A percentile compares a stretch with the other conserved stretches of the same genome.
phyloP scores from a whole-genome alignment of 1,140 invertebrate genomes.

The Drosophila orena region DNA sequence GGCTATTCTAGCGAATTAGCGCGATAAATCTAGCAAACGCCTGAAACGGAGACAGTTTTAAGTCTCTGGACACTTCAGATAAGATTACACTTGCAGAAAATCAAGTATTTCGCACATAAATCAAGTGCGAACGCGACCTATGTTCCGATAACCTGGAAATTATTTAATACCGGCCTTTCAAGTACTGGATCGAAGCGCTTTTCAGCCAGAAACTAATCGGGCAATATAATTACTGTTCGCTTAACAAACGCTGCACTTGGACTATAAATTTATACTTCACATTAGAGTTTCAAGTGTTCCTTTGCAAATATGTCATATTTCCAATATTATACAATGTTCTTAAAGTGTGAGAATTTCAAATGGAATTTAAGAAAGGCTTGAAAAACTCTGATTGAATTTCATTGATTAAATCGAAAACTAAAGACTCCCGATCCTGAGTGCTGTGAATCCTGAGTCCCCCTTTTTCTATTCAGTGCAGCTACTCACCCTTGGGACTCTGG shows the following conservation, averaged over 20 bases:
- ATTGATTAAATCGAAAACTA: too few relatives aligned
- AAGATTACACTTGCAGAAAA: slow-evolving; percentile 37
- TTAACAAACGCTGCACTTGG: not conserved
- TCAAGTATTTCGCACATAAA: slow-evolving; percentile 34
- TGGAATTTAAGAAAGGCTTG: too few relatives aligned
- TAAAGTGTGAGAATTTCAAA: too few relatives aligned
- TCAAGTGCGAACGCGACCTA: slow-evolving; percentile 31
- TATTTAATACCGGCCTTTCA: slow-evolving; percentile 17
- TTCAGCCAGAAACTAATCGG: slow-evolving; percentile 2
- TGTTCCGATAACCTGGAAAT: slow-evolving; percentile 27
- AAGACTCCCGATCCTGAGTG: not conserved
- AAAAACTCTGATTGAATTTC: too few relatives aligned
- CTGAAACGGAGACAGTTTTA: slow-evolving; percentile 13
- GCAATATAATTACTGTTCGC: slow-evolving; percentile 2
- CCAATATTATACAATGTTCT: too few relatives aligned
- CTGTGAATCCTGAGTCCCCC: too few relatives aligned
- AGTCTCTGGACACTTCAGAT: slow-evolving; percentile 25
- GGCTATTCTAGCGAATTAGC: not conserved
- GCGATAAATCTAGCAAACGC: slow-evolving; percentile 13
- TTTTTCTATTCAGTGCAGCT: too few relatives aligned
- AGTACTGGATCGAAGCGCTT: slow-evolving; percentile 4
- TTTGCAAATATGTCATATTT: too few relatives aligned
- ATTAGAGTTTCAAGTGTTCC: too few relatives aligned
- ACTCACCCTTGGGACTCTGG: slow-evolving; percentile 87
- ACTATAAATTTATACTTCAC: too few relatives aligned